Base-by-base conservation (phyloP, 1,140 invertebrate genomes). In the Grapholita molesta region DNA sequence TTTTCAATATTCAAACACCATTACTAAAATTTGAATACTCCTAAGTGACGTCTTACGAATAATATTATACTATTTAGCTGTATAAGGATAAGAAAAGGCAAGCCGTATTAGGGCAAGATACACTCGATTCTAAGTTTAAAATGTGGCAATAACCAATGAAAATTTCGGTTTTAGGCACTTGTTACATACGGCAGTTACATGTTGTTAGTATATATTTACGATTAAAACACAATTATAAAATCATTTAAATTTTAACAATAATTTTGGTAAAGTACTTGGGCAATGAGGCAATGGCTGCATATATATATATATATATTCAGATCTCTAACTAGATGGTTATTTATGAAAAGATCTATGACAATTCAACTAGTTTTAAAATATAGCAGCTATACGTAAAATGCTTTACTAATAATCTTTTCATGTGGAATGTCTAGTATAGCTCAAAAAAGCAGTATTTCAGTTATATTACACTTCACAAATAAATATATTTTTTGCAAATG, bases 61-160 rank as follows among this genome's bases (percentile, higher is more conserved):
- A 21, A 48, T 7, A 48, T 48, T 48, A 48, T 8, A 48, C 42
- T 21, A 18, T 42, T 21, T 21, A 48, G 42, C 15, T 48, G 18
- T 48, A 48, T 7, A 48, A 48, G 21, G 42, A 48, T 48, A 48
- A n/a, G 42, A 15, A 15, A 61, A 61, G 55, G 55, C 55, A 61
- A 61, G 55, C 55, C 55, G 24, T 24, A 15, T n/a, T 18, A 48
- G 55, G 55, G 55, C 55, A 61, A 61, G 55, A 61, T 15, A 52
- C 55, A 28, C 24, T 48, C 6, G 42, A n/a, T 48, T 8, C 15
- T 5, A 38, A 48, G 8, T 48, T 48, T 48, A 15, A 21, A 21
- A 48, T 21, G 18, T 48, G 42, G 42, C 42, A 48, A 48, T 0
- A 9, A 48, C 18, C 8, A 48, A 21, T 48, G 18, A 5, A 38